Conservation (phyloP, 2,113 vertebrate genomes). For the Albula goreensis region DNA sequence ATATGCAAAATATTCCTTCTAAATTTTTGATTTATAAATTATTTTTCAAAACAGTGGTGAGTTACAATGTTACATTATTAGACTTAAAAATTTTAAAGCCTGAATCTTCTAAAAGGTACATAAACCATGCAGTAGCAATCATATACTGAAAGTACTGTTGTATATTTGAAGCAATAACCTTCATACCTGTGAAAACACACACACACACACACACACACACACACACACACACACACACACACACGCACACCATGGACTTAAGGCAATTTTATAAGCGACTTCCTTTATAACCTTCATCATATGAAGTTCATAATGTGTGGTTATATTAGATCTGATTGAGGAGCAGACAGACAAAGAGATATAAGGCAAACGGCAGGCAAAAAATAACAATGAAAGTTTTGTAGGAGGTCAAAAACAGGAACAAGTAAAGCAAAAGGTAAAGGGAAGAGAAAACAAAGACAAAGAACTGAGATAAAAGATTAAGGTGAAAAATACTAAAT, state of each 20-base stretch:
- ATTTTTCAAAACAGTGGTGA: neutral
- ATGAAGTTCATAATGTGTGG: neutral
- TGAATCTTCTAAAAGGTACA: neutral
- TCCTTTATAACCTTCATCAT: neutral
- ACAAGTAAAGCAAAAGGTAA: neutral
- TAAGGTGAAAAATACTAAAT: neutral
- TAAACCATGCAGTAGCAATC: neutral
- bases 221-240: neutral
- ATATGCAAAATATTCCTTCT: neutral
- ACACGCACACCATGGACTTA: neutral
- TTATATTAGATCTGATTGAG: neutral
- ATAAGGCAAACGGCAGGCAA: neutral
- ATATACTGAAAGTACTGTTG: neutral
- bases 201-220: neutral
- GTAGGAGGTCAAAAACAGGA: neutral
- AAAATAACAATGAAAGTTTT: neutral
- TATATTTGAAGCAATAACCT: neutral
- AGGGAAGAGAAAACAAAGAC: neutral
- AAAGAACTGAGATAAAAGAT: neutral
- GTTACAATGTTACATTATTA: neutral
- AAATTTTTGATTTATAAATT: neutral
- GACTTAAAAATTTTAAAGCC: neutral
- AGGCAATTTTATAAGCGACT: neutral
- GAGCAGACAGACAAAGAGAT: constrained; percentile 2
- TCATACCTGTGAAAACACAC: neutral